Base-by-base conservation (phyloP, 2,113 vertebrate genomes). In the Campylomormyrus tamandua region DNA sequence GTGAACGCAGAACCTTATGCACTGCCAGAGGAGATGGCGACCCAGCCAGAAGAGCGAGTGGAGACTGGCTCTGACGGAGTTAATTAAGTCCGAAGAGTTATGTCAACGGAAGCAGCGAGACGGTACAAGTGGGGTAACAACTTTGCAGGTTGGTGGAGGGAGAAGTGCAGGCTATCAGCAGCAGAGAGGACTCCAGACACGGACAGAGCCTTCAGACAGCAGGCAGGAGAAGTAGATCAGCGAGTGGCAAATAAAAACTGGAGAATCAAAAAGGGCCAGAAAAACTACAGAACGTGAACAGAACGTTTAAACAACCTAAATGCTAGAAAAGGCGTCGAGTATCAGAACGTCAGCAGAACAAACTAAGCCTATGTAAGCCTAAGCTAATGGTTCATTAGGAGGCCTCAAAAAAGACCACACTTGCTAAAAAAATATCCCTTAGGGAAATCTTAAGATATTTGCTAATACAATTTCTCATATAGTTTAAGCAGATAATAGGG, bases 381-480 rank as follows among this genome's bases (percentile, higher is more conserved):
- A 27, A 66, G 58, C 58, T 94, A 94, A 94, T 94, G 92, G 92
- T 94, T 94, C 91, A 94, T 95, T 91, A 92, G 90, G 86, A 90
- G 91, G 87, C 92, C 93, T 92, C 93, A 90, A 92, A 77, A 93
- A 94, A 91, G 91, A 93, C 92, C 89, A 90, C 77, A 42, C 19
- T 74, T 87, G 87, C 24, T 31, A 90, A 35, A 83, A 83, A 92
- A 92, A 92, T 90, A 92, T 90, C 91, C 92, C 90, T 89, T n/a
- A 87, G 90, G 90, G 91, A 62, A 31, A 27, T 88, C 88, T 62
- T 83, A 58, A 84, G 80, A 85, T 85, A 66, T 85, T 46, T 83
- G 89, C 13, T 89, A 42, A 84, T 84, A 52, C 66, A 89, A 50
- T 31, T 49, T 89, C 88, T 52, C 48, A 35, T 80, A 50, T 80